Conservation (phyloP, 2,888 invertebrate genomes). For the Ophion costatus region DNA sequence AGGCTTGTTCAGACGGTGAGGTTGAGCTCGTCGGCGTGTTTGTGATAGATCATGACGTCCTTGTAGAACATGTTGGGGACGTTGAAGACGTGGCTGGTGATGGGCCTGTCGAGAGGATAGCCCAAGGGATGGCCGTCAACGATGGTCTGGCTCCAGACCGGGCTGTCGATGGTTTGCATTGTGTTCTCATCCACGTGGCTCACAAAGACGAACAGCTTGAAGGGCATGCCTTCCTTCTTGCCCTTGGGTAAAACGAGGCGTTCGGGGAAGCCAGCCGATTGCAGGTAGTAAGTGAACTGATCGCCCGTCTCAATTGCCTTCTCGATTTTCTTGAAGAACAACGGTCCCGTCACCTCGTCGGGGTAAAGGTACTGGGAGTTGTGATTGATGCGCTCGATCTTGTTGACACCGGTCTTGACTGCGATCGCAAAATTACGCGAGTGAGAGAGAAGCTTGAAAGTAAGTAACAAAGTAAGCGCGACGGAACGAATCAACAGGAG, state of each 20-base stretch:
- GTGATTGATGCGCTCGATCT: conserved; percentile 78
- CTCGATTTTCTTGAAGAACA: conserved; percentile 82
- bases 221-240: conserved; percentile 86
- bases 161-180: conserved; percentile 76
- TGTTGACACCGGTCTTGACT: conserved; percentile 81
- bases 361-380: conserved; percentile 71
- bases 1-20: conserved; percentile 63
- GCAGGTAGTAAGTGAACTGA: conserved; percentile 84
- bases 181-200: conserved; percentile 82
- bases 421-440: neutral
- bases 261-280: conserved; percentile 86
- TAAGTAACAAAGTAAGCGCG: too few species aligned
- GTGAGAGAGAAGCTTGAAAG: too few species aligned
- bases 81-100: conserved; percentile 74
- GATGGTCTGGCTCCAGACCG: conserved; percentile 74
- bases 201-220: conserved; percentile 86
- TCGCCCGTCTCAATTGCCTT: conserved; percentile 84
- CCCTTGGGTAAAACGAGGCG: conserved; percentile 88
- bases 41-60: conserved; percentile 79
- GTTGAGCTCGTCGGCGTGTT: conserved; percentile 75
- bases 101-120: conserved; percentile 85
- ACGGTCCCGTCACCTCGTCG: conserved; percentile 81
- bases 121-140: conserved; percentile 84
- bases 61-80: conserved; percentile 74
- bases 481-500: too few species aligned